Evolutionary conservation across 2,888 invertebrate species (phyloP), one percentile per base, ranked within the genome.

Genomic region (Abrostola tripartita): DNA sequence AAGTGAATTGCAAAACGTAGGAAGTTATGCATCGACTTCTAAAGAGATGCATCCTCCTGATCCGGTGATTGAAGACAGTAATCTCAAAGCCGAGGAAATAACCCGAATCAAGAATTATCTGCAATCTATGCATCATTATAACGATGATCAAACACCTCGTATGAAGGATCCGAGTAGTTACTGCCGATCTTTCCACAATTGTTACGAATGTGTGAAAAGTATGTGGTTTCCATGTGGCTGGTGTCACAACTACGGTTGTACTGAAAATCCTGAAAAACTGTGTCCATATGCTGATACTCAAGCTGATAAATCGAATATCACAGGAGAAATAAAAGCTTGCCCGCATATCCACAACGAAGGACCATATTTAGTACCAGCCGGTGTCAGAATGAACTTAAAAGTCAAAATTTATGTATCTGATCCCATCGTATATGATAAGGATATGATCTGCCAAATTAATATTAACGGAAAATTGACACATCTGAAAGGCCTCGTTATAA

Each of bases 231-330:
- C 73, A 6, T 90, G 89, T 63, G 76, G 75, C 1, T 90, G 89
- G 89, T 89, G 89, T 53, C 89, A 90, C 58, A 72, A 84, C 41
- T 75, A 69, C 10, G 89, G 89, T 4, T 89, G 89, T 53, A 84
- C 84, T 0, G 70, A 80, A 37, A 79, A 61, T 47, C 66, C 79
- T 5, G 63, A 81, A 11, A 70, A 68, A 5, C 37, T 81, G 0
- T 89, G 88, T 44, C 79, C 82, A 0, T 47, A 61, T 14, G 63
- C 70, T 0, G 58, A 57, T 10, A 71, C 52, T 44, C 65, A 65
- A 59, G 50, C 63, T 7, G 59, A 69, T 5, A 55, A 61, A 52
- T 65, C 62, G 5, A 68, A 68, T 38, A 6, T 57, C 5, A 61
- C 64, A 7, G 68, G 47, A 9, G 37, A 55, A 37, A 36, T 40